Conservation (phyloP, 2,888 invertebrate genomes). For the Dexiosoma caninum region DNA sequence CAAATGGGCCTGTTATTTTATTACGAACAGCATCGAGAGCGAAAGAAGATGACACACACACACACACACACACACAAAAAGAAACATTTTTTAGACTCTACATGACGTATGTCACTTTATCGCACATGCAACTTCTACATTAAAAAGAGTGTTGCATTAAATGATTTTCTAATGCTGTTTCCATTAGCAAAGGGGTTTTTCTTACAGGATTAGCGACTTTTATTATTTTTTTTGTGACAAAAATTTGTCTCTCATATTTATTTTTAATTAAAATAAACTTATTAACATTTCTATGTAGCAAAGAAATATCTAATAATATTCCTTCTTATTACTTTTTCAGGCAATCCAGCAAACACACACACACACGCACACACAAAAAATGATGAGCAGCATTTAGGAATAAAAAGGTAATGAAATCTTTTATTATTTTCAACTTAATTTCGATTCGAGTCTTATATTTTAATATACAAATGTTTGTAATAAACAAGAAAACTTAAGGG, state of each 20-base stretch:
- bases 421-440: too few species aligned
- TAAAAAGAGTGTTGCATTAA: slow-evolving; percentile 54
- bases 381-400: slow-evolving; percentile 15
- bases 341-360: too few species aligned
- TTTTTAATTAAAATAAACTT: background rate
- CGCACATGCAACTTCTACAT: slow-evolving; percentile 57
- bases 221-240: background rate
- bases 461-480: too few species aligned
- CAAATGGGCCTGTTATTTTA: background rate
- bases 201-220: background rate
- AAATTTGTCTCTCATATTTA: background rate
- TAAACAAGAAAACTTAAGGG: too few species aligned
- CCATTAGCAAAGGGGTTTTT: background rate
- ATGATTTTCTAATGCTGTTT: slow-evolving; percentile 21
- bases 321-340: slow-evolving; percentile 7
- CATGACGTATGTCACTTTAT: slow-evolving; percentile 60
- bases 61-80: slow-evolving; percentile 14
- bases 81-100: slow-evolving; percentile 57
- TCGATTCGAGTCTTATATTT: too few species aligned
- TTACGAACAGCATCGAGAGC: background rate
- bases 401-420: slow-evolving; percentile 6
- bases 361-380: background rate
- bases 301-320: background rate
- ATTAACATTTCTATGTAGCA: background rate
- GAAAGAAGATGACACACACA: too few species aligned